Conservation (phyloP, 2,797 vertebrate species). For the Pitangus sulphuratus region DNA sequence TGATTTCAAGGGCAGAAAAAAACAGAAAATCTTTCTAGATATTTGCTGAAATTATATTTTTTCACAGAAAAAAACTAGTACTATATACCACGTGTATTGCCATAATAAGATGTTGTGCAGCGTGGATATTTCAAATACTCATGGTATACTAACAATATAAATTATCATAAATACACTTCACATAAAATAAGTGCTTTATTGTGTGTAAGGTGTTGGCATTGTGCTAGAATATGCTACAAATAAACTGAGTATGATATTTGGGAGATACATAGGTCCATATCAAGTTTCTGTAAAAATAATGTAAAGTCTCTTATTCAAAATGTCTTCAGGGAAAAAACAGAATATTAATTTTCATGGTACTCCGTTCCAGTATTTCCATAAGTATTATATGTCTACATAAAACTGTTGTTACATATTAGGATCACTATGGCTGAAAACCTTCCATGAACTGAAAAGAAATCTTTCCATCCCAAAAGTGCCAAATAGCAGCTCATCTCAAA, state of each 20-base stretch:
- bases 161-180: conserved; percentile 57
- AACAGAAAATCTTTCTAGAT: neutral
- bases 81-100: neutral
- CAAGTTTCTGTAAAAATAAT: conserved; percentile 74
- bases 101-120: conserved; percentile 24
- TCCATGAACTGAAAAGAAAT: conserved; percentile 55
- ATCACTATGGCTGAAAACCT: conserved; percentile 58
- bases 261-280: conserved; percentile 68
- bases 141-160: conserved; percentile 41
- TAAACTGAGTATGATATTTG: conserved; percentile 69
- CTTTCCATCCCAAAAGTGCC: conserved; percentile 68
- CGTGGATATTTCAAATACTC: conserved; percentile 63
- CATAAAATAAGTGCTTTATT: conserved; percentile 69
- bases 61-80: conserved; percentile 16
- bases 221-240: conserved; percentile 72
- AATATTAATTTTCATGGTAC: conserved; percentile 76
- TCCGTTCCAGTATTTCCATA: conserved; percentile 66
- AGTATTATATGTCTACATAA: conserved; percentile 66
- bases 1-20: neutral
- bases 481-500: conserved; percentile 63
- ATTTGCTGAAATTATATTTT: neutral
- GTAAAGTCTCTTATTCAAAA: conserved; percentile 64
- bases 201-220: conserved; percentile 60
- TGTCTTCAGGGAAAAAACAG: conserved; percentile 68
- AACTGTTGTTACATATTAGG: conserved; percentile 50